Conservation (phyloP, 1,140 invertebrate species). For the Drosophila equinoxialis region DNA sequence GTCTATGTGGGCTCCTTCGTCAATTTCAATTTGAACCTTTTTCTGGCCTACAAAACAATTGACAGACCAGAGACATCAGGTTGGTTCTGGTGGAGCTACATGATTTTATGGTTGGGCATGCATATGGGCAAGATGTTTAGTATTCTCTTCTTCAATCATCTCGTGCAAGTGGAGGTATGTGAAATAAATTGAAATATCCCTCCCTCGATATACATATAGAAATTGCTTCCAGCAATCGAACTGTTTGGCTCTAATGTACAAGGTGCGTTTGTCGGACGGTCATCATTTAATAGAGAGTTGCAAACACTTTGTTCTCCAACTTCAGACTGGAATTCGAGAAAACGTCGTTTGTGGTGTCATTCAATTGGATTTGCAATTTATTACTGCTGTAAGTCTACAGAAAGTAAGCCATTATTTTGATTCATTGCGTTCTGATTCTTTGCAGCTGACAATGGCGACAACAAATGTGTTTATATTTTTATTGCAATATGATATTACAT, state of each 20-base stretch:
- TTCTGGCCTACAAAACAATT: constrained; percentile 62
- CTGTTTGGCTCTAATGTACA: constrained; percentile 42
- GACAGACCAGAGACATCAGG: constrained; percentile 17
- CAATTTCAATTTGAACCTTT: constrained; percentile 65
- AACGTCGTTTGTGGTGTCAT: constrained; percentile 55
- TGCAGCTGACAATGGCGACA: constrained; percentile 60
- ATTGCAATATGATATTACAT: constrained; percentile 75
- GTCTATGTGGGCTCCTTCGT: constrained; percentile 67
- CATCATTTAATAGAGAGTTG: constrained; percentile 50
- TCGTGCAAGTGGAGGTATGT: constrained; percentile 41
- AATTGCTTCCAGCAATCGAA: constrained; percentile 38
- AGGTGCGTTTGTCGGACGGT: background rate
- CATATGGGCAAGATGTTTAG: constrained; percentile 63
- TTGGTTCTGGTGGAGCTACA: constrained; percentile 44
- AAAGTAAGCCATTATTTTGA: background rate
- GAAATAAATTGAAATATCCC: background rate
- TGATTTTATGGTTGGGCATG: constrained; percentile 57
- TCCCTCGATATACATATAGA: too few relatives aligned
- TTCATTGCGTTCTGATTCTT: background rate
- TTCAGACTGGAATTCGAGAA: constrained; percentile 42
- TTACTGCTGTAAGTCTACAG: constrained; percentile 42
- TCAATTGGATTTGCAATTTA: constrained; percentile 47
- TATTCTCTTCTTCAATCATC: constrained; percentile 62
- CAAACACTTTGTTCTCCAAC: constrained; percentile 49
- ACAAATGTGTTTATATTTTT: constrained; percentile 72